Base-by-base conservation (phyloP, 2,888 invertebrate genomes). In the Drosophila greeni region DNA sequence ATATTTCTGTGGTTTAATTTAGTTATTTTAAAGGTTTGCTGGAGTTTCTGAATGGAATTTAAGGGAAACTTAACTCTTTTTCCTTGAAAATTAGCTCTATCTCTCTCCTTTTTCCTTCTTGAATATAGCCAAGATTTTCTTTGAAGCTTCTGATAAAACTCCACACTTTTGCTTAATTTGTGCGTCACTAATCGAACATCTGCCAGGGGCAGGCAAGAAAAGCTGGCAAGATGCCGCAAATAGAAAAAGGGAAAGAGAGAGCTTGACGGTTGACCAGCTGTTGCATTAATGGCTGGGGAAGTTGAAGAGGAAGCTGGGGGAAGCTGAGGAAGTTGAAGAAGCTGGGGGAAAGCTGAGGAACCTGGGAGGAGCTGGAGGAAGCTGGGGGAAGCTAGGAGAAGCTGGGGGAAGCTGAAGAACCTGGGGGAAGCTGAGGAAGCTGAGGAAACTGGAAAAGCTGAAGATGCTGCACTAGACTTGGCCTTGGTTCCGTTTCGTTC, bases 131-230 rank as follows among this genome's bases (percentile, higher is more conserved):
- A 2, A 20, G 18, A 47, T 31, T 47, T 31, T 18, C 8, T 9
- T 14, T 18, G 29, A 14, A 31, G 18, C 45, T 31, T 20, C 29
- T 31, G 18, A 14, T 6, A 14, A 45, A 45, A 45, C 29, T 45
- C 29, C 3, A 29, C 45, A 45, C 18, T 45, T 45, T 48, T 48
- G 39, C 12, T 26, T 52, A 51, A 36, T 36, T 56, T 53, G 20
- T 55, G 29, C 37, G 61, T 59, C 24, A 37, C 61, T 39, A 59
- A 60, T 60, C 59, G 59, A 60, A 60, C 43, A 45, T 60, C 59
- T 59, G 59, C 42, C 42, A 23, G 23, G 11, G 29, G 58, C 57
- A 43, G 34, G 3, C 14, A 16, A 33, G 2, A 24, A 29, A 33
- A 37, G 33, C 43, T 14, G 18, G 23, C 18, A 39, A 37, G 12